These are phyloP conservation scores for Lasioglossum baleicum DNA, from an alignment of 1,140 invertebrate species.

Conservation along the genomic window DNA sequence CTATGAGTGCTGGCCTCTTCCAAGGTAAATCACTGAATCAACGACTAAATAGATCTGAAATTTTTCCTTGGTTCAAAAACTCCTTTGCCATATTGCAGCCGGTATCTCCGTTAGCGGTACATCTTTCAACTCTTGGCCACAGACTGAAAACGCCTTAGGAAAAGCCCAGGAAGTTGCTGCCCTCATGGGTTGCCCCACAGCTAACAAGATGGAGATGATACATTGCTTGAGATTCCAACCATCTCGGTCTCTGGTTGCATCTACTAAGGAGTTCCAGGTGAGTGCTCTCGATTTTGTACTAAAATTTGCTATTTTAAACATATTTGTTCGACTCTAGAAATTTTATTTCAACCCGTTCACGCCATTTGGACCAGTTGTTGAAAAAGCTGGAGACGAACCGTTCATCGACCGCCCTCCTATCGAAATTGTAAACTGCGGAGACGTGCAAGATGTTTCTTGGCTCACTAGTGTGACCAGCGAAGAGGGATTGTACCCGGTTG, in stretches of 20 bases:
- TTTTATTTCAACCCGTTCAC: slow-evolving; percentile 82
- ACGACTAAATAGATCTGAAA: not conserved
- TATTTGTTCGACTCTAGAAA: slow-evolving; percentile 65
- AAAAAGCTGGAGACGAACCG: slow-evolving; percentile 77
- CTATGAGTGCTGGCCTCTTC: slow-evolving; percentile 71
- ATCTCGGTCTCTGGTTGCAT: slow-evolving; percentile 80
- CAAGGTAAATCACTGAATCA: slow-evolving; percentile 67
- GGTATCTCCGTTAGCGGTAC: slow-evolving; percentile 91
- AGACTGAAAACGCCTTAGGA: slow-evolving; percentile 83
- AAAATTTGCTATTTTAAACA: slow-evolving; percentile 12
- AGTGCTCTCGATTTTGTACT: not conserved
- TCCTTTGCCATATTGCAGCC: slow-evolving; percentile 63
- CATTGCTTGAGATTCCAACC: slow-evolving; percentile 85
- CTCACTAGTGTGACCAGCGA: slow-evolving; percentile 81
- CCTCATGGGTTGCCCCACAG: slow-evolving; percentile 85
- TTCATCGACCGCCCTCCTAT: slow-evolving; percentile 82
- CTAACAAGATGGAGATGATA: slow-evolving; percentile 82
- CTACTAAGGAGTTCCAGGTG: slow-evolving; percentile 78
- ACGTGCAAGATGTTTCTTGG: slow-evolving; percentile 81
- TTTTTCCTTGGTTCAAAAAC: not conserved
- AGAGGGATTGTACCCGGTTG: slow-evolving; percentile 84
- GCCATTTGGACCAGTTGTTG: slow-evolving; percentile 83
- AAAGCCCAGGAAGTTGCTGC: slow-evolving; percentile 85
- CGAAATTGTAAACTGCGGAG: slow-evolving; percentile 79
- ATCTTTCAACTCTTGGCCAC: slow-evolving; percentile 86